These are phyloP conservation scores for Mustelus asterias DNA, from an alignment of 2,113 vertebrate genomes.

Conservation along the genomic window DNA sequence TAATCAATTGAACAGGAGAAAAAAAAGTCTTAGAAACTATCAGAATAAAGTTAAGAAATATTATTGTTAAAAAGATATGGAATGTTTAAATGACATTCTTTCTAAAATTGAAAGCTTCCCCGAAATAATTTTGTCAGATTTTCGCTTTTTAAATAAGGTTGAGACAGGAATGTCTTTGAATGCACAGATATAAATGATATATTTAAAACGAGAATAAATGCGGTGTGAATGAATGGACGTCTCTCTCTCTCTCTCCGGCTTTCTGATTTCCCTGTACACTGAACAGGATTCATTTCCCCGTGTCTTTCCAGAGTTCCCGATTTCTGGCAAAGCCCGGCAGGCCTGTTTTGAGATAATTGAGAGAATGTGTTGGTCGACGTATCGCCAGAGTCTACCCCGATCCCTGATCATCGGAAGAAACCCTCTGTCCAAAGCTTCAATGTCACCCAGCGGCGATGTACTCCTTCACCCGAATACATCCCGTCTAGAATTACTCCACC, in stretches of 20 bases:
- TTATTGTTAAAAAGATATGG: too few relatives aligned
- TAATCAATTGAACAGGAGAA: background rate
- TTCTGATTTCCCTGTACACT: background rate
- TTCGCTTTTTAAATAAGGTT: background rate
- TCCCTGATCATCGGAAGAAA: background rate
- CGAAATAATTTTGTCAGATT: background rate
- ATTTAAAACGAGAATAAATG: background rate
- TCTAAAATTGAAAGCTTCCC: background rate
- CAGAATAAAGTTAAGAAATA: too few relatives aligned
- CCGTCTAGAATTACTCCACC: background rate
- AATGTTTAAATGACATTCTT: too few relatives aligned
- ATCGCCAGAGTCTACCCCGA: background rate
- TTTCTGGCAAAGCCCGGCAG: background rate
- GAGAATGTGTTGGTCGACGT: background rate
- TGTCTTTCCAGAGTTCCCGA: background rate
- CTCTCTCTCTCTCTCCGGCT: too few relatives aligned
- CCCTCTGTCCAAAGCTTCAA: background rate
- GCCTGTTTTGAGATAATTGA: background rate
- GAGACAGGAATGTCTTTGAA: background rate
- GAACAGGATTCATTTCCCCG: too few relatives aligned
- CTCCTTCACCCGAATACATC: too few relatives aligned
- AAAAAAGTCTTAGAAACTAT: background rate
- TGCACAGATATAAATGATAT: too few relatives aligned
- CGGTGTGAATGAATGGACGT: too few relatives aligned
- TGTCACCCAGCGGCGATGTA: too few relatives aligned